Conservation (phyloP, 2,888 invertebrate genomes). For the Muscina levida region DNA sequence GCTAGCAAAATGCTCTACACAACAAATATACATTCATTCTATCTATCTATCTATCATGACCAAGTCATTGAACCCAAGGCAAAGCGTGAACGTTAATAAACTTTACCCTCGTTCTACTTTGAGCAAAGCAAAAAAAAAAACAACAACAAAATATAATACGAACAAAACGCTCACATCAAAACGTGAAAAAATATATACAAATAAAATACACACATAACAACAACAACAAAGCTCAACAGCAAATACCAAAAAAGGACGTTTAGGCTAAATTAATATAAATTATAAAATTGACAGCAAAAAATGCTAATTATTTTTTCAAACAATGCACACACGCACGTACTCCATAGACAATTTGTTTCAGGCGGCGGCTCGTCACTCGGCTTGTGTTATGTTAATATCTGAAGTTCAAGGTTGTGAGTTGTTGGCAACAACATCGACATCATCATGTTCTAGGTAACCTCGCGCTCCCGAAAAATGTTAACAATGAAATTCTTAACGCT, state of each 20-base stretch:
- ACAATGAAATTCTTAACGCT: conserved; percentile 16
- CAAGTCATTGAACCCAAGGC: conserved; percentile 68
- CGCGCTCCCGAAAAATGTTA: not conserved
- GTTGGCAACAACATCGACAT: too few species aligned
- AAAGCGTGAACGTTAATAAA: conserved; percentile 53
- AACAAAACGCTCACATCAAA: not conserved
- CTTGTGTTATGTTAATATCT: conserved; percentile 12
- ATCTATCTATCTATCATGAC: conserved; percentile 2
- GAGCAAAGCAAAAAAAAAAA: too few species aligned
- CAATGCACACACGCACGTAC: not conserved
- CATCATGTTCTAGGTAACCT: not conserved
- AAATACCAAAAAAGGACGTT: conserved; percentile 36
- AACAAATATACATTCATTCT: too few species aligned
- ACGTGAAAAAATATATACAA: too few species aligned
- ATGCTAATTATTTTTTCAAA: not conserved
- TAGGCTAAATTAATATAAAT: not conserved
- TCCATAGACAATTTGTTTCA: conserved; percentile 4
- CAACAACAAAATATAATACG: too few species aligned
- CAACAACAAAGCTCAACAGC: conserved; percentile 4
- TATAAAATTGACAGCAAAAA: not conserved
- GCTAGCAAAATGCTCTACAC: too few species aligned
- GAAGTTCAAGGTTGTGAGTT: conserved; percentile 62
- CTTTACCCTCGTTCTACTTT: conserved; percentile 62
- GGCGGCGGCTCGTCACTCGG: too few species aligned
- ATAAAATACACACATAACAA: conserved; percentile 5